Evolutionary conservation across 1,140 invertebrate genomes (phyloP).

Genomic region (Maniola jurtina): DNA sequence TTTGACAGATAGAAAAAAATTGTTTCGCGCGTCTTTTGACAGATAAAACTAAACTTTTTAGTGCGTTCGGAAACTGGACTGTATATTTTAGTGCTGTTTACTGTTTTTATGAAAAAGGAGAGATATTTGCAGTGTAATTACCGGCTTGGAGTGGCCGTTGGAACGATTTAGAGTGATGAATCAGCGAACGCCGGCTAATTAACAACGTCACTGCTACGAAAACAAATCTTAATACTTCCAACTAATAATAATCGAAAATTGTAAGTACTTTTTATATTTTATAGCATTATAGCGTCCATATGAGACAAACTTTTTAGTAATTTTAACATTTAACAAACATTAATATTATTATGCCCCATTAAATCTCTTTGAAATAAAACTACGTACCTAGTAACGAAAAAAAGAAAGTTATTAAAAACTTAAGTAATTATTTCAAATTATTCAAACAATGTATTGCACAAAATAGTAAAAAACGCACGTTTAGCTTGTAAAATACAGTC

Average conservation of each 20-base stretch:
- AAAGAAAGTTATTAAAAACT: too few species aligned
- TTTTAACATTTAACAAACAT: neutral
- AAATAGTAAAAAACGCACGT: too few species aligned
- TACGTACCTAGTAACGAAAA: too few species aligned
- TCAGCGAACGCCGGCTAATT: conserved; percentile 75
- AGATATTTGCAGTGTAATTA: conserved; percentile 54
- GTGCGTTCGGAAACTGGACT: conserved; percentile 52
- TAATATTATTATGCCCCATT: too few species aligned
- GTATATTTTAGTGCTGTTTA: conserved; percentile 38
- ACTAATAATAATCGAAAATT: conserved; percentile 48
- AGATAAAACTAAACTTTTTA: conserved; percentile 55
- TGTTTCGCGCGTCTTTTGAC: conserved; percentile 67
- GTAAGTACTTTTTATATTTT: conserved; percentile 54
- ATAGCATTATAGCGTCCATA: neutral
- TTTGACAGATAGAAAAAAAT: conserved; percentile 68
- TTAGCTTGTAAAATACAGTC: too few species aligned
- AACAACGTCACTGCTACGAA: conserved; percentile 66
- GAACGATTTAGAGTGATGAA: conserved; percentile 75
- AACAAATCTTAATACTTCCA: conserved; percentile 60
- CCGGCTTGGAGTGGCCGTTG: conserved; percentile 54
- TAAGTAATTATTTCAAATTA: too few species aligned
- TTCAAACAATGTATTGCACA: too few species aligned
- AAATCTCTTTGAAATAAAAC: too few species aligned
- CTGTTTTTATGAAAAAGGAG: conserved; percentile 36
- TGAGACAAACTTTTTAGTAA: neutral